Conservation (phyloP, 2,797 vertebrate genomes). For the Onychomys arenicola region DNA sequence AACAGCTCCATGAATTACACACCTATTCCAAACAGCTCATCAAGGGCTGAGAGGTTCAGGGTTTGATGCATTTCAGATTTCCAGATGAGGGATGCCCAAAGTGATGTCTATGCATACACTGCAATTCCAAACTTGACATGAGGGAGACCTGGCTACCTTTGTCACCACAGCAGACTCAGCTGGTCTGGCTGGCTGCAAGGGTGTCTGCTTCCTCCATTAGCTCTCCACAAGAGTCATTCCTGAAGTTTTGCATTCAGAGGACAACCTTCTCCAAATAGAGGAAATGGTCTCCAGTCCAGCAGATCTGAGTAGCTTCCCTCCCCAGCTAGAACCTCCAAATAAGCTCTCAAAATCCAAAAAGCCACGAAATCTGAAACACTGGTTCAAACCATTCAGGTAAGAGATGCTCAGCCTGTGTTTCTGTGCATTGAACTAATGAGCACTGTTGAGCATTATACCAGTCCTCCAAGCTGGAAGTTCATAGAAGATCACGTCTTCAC, state of each 20-base stretch:
- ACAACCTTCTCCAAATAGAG: too few species aligned
- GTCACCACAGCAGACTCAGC: not conserved
- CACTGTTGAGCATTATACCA: not conserved
- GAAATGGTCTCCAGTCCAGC: not conserved
- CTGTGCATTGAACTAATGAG: not conserved
- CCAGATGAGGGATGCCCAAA: not conserved
- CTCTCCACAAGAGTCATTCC: not conserved
- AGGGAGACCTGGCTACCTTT: not conserved
- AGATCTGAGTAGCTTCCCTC: not conserved
- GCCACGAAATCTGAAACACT: not conserved
- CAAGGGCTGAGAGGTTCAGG: not conserved
- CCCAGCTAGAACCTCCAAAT: not conserved
- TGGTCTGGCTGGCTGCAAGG: not conserved
- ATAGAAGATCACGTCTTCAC: not conserved
- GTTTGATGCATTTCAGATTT: not conserved
- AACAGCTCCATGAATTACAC: constrained; percentile 18
- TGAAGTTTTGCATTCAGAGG: not conserved
- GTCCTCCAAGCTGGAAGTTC: not conserved
- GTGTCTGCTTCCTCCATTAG: not conserved
- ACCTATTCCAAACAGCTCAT: not conserved
- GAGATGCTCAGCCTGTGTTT: not conserved
- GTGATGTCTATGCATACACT: not conserved
- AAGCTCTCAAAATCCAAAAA: not conserved
- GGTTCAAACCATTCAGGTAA: not conserved
- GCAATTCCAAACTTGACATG: not conserved